Evolutionary conservation across 2,797 vertebrate genomes (phyloP), one percentile per base, ranked within the genome.

Genomic region (Coendou prehensilis): DNA sequence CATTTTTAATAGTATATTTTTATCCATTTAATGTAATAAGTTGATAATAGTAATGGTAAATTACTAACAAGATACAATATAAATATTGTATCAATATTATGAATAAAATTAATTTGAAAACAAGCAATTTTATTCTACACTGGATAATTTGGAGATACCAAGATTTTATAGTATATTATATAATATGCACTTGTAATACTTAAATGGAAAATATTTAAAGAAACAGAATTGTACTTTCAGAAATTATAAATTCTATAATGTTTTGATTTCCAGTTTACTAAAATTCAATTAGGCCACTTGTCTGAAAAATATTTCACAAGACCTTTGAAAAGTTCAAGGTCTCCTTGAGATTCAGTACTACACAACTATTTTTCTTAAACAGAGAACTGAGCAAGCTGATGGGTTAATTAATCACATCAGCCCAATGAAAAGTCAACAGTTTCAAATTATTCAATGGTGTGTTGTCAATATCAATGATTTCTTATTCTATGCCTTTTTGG

Each of bases 401-500:
- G 1, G 81, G 90, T 98, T 98, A 98, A 97, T 98, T 98, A 98
- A 97, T 97, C 95, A 96, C 54, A 57, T 88, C 61, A 98, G 78
- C 52, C 23, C 33, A 91, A 98, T 2, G 67, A 64, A 28, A 95
- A 92, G 82, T 64, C 23, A 87, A 86, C 14, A 78, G 71, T 98
- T 98, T 96, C 88, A 97, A 93, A 85, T 20, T 82, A 96, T 79
- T 95, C 28, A 90, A 57, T 97, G 81, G 67, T 94, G 23, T 93
- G 5, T 64, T 91, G 11, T 91, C 86, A 93, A 11, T 91, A 54
- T 56, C 91, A 97, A 54, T 91, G 93, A 91, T 97, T 96, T 91
- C 84, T 95, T 89, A 87, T 50, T 94, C 23, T 79, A 86, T 83
- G 63, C 0, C 3, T 59, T 96, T 37, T 95, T 78, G 30, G 64